Percentiles rank a stretch among this genome's conserved stretches.
phyloP scores from a whole-genome alignment of 2,113 vertebrate genomes.

The Ictalurus furcatus region DNA sequence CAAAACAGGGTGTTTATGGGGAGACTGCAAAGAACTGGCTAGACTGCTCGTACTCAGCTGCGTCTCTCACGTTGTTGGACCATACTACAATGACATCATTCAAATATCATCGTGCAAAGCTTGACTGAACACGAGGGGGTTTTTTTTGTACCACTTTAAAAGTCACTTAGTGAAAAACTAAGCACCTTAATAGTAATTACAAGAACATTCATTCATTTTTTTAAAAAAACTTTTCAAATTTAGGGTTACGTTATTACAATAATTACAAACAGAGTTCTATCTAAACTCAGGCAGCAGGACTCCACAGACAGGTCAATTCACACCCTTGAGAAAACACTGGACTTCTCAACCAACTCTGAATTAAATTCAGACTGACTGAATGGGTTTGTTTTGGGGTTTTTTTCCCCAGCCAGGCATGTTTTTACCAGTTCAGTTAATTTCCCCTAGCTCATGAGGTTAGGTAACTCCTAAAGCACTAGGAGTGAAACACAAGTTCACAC shows the following conservation, averaged over 20 bases:
- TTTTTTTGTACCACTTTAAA: neutral
- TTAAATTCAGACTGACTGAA: neutral
- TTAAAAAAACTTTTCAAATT: neutral
- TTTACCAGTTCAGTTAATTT: neutral
- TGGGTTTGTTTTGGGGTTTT: neutral
- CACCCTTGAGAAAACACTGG: neutral
- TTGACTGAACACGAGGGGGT: neutral
- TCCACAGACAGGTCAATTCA: neutral
- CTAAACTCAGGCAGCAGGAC: neutral
- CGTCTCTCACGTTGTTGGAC: slow-evolving; percentile 14
- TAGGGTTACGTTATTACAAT: too few relatives aligned
- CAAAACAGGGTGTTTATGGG: slow-evolving; percentile 24
- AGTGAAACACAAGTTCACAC: neutral
- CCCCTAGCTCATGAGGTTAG: neutral
- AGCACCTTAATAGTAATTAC: neutral
- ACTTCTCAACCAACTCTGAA: neutral
- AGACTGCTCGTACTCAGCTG: slow-evolving; percentile 18
- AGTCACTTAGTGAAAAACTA: neutral
- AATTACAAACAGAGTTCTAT: neutral
- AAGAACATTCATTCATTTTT: neutral
- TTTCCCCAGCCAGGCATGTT: neutral
- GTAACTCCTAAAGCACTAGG: neutral
- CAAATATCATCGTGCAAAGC: neutral
- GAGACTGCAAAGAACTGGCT: slow-evolving; percentile 14
- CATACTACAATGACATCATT: slow-evolving; percentile 18